Percentiles rank a stretch among this genome's conserved stretches.
phyloP scores from a whole-genome alignment of 92 coral and sea anemone genomes.

The Epizoanthus ramosus region DNA sequence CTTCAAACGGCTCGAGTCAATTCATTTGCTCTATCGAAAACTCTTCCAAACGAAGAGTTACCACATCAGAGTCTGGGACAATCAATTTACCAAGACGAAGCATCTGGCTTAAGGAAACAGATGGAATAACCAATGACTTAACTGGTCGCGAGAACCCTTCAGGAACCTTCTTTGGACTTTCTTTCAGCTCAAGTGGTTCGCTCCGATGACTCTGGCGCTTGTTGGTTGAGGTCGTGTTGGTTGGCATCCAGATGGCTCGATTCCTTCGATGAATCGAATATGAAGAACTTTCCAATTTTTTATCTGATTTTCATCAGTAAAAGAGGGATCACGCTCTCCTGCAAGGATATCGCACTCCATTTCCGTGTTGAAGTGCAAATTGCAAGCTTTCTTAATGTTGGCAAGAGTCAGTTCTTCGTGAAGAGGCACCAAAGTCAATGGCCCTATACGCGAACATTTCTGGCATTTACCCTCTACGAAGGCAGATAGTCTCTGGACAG shows the following conservation, averaged over 20 bases:
- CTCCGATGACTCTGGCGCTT: slow-evolving; percentile 7
- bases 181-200: not conserved
- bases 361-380: slow-evolving; percentile 58
- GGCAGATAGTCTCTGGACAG: slow-evolving; percentile 57
- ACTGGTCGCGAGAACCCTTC: slow-evolving; percentile 3
- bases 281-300: slow-evolving; percentile 69
- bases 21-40: slow-evolving; percentile 29
- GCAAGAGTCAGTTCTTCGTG: slow-evolving; percentile 56
- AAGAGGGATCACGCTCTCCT: slow-evolving; percentile 75
- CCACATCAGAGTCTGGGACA: slow-evolving; percentile 47
- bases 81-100: slow-evolving; percentile 42
- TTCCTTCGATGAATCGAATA: slow-evolving; percentile 57
- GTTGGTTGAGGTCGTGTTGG: not conserved
- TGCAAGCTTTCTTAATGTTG: slow-evolving; percentile 65
- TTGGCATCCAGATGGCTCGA: too few relatives aligned
- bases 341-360: slow-evolving; percentile 73
- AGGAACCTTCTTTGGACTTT: not conserved
- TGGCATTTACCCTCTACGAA: slow-evolving; percentile 67
- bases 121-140: slow-evolving; percentile 5
- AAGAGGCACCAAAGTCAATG: slow-evolving; percentile 63
- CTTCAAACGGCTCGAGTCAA: slow-evolving; percentile 56
- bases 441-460: slow-evolving; percentile 71
- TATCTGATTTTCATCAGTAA: slow-evolving; percentile 57
- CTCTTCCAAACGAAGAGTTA: slow-evolving; percentile 52
- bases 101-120: slow-evolving; percentile 46